Evolutionary conservation across 2,797 vertebrate species (phyloP).

Genomic region (Alca torda): DNA sequence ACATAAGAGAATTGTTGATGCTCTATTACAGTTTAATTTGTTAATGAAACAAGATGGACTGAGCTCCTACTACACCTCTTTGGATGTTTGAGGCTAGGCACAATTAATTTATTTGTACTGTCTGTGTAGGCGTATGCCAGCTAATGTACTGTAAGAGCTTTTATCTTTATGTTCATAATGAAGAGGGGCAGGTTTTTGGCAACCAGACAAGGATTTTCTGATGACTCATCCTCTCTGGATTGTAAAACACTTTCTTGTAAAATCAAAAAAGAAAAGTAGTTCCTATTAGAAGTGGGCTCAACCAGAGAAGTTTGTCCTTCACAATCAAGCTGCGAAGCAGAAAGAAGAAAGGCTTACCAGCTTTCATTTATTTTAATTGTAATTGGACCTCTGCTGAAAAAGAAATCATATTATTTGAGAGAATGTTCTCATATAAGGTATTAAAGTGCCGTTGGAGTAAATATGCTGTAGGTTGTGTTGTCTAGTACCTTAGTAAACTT

Average conservation of each 20-base stretch:
- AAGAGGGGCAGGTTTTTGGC: constrained; percentile 78
- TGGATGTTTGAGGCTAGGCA: constrained; percentile 75
- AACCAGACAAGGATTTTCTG: constrained; percentile 72
- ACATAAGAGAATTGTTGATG: constrained; percentile 49
- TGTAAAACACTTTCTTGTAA: constrained; percentile 75
- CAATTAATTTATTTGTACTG: constrained; percentile 84
- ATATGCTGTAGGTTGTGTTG: not conserved
- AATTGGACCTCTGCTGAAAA: not conserved
- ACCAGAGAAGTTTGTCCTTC: constrained; percentile 46
- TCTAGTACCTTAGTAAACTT: not conserved
- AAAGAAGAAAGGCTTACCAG: not conserved
- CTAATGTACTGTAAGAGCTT: constrained; percentile 79
- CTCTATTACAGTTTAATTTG: constrained; percentile 78
- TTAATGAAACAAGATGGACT: constrained; percentile 79
- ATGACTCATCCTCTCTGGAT: constrained; percentile 73
- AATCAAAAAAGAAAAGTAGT: constrained; percentile 60
- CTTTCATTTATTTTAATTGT: not conserved
- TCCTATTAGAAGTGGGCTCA: constrained; percentile 56
- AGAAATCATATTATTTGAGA: not conserved
- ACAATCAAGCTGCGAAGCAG: not conserved
- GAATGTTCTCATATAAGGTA: not conserved
- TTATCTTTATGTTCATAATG: constrained; percentile 80
- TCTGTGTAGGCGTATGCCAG: constrained; percentile 76
- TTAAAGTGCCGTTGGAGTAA: not conserved
- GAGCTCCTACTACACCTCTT: constrained; percentile 73